phyloP scores from a whole-genome alignment of 2,797 vertebrate genomes.

The Sebastes itinus region DNA sequence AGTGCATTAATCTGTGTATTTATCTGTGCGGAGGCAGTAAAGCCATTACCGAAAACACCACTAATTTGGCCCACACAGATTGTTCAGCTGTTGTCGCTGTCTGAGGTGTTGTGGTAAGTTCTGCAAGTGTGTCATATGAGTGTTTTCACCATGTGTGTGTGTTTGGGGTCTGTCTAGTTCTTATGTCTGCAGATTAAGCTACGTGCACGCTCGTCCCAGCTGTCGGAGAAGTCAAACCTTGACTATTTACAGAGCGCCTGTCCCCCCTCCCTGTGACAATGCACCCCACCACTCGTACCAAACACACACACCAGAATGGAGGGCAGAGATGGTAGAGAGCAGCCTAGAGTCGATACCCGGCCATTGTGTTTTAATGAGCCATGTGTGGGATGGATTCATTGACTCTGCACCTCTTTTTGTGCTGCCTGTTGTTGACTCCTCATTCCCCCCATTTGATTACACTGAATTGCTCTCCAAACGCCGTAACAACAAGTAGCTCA shows the following conservation, averaged over 20 bases:
- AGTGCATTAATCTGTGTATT: slow-evolving; percentile 17
- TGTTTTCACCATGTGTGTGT: not conserved
- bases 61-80: slow-evolving; percentile 9
- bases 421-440: slow-evolving; percentile 14
- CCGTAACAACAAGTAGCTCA: not conserved
- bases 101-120: not conserved
- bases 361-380: slow-evolving; percentile 62
- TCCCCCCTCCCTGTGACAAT: not conserved
- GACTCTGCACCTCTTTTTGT: slow-evolving; percentile 38
- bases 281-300: not conserved
- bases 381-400: slow-evolving; percentile 45
- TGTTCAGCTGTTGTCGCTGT: not conserved
- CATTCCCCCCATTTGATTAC: slow-evolving; percentile 5
- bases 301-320: not conserved
- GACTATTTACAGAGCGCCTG: slow-evolving; percentile 6
- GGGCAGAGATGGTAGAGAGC: slow-evolving; percentile 13
- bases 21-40: slow-evolving; percentile 3
- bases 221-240: slow-evolving; percentile 38
- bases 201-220: slow-evolving; percentile 39
- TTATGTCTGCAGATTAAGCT: slow-evolving; percentile 49
- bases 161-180: slow-evolving; percentile 26
- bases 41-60: slow-evolving; percentile 22
- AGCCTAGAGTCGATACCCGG: slow-evolving; percentile 31
- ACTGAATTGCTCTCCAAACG: not conserved
- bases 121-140: slow-evolving; percentile 1